Percentiles rank a stretch among this genome's conserved stretches.
These are phyloP conservation scores for Aphaenogaster floridana DNA, from an alignment of 1,140 invertebrate species.

Conservation along the genomic window DNA sequence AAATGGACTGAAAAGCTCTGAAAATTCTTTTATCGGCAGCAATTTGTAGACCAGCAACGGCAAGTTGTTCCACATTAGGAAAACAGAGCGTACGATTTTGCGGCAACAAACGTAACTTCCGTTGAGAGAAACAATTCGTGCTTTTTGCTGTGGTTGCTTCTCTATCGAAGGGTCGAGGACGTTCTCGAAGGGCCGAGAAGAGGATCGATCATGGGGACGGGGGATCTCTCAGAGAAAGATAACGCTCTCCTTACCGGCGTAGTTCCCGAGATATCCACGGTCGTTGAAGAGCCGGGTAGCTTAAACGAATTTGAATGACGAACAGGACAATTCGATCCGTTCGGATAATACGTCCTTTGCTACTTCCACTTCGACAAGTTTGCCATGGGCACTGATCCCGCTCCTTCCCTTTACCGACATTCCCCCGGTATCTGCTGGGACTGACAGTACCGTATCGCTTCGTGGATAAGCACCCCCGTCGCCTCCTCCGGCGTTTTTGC, in stretches of 20 bases:
- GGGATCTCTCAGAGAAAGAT: slow-evolving; percentile 42
- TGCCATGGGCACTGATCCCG: not conserved
- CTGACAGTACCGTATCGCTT: slow-evolving; percentile 60
- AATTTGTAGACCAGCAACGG: not conserved
- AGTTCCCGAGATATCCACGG: slow-evolving; percentile 40
- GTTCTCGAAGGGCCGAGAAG: slow-evolving; percentile 38
- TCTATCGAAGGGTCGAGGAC: slow-evolving; percentile 46
- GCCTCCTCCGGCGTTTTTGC: slow-evolving; percentile 42
- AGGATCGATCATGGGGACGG: slow-evolving; percentile 57
- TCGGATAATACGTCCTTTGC: slow-evolving; percentile 48
- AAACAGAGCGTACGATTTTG: slow-evolving; percentile 29
- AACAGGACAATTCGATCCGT: slow-evolving; percentile 69
- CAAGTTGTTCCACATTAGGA: slow-evolving; percentile 20
- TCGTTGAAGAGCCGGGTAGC: slow-evolving; percentile 37
- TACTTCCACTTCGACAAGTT: slow-evolving; percentile 45
- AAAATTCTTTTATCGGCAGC: not conserved
- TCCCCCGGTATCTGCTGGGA: slow-evolving; percentile 41
- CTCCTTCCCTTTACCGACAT: slow-evolving; percentile 28
- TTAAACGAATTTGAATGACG: slow-evolving; percentile 75
- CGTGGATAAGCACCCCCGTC: slow-evolving; percentile 51
- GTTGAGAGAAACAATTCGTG: slow-evolving; percentile 59
- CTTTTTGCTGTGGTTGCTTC: slow-evolving; percentile 45
- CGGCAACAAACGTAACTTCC: slow-evolving; percentile 17
- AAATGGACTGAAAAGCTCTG: not conserved
- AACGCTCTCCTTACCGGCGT: slow-evolving; percentile 23